phyloP scores from a whole-genome alignment of 2,888 invertebrate species.

The Anodontia alba region DNA sequence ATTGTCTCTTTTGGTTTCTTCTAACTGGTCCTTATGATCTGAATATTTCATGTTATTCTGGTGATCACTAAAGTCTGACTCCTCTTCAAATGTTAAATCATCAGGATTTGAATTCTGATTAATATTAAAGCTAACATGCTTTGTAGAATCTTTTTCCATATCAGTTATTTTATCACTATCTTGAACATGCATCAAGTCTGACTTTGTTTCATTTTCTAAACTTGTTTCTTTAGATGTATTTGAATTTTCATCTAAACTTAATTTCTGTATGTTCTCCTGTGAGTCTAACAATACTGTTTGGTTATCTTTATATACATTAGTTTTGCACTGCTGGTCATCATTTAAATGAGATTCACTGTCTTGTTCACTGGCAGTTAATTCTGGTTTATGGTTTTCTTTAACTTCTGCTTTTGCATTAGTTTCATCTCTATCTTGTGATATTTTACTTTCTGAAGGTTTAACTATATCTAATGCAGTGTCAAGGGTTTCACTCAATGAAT shows the following conservation, averaged over 20 bases:
- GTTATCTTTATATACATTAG: not conserved
- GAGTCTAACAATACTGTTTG: not conserved
- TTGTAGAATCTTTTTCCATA: not conserved
- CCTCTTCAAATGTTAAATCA: not conserved
- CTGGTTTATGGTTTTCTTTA: not conserved
- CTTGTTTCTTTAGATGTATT: not conserved
- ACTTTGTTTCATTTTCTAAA: not conserved
- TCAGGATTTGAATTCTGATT: not conserved
- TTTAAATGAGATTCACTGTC: too few species aligned
- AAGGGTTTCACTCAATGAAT: not conserved
- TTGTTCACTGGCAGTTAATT: not conserved
- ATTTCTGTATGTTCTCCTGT: not conserved
- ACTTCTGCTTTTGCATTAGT: not conserved
- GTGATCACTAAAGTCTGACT: not conserved
- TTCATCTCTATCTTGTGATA: too few species aligned
- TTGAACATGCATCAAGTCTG: not conserved
- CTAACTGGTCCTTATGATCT: not conserved
- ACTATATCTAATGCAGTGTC: conserved; percentile 5
- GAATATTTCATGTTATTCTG: not conserved
- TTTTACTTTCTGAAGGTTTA: not conserved
- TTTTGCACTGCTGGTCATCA: too few species aligned
- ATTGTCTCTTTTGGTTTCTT: not conserved
- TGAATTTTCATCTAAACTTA: conserved; percentile 15
- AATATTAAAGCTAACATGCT: conserved; percentile 11
- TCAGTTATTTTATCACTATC: not conserved